Evolutionary conservation across 2,888 invertebrate genomes (phyloP), one percentile per base, ranked within the genome.

Genomic region (Nomada goodeniana): DNA sequence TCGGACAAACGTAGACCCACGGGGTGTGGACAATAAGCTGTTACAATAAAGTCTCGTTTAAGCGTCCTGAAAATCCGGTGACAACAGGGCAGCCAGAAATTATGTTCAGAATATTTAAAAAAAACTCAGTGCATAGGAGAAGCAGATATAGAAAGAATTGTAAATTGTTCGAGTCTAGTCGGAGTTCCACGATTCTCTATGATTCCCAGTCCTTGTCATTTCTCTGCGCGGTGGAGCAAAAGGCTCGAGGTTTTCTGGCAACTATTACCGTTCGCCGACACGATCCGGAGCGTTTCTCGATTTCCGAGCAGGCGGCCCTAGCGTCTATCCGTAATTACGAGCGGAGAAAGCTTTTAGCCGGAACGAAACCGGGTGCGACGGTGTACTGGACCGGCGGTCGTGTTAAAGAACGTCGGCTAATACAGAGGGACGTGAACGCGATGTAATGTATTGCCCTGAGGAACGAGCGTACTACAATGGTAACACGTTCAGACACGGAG

Each of bases 341-440:
- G 89, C 86, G 86, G 88, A 87, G 89, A 92, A 92, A 91, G 92
- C 92, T 92, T 92, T 93, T 92, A 92, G 90, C 88, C 86, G 76
- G 81, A 82, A 82, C 79, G 86, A 83, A 84, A 82, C 83, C 80
- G 76, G 82, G 83, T 68, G 65, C 77, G 81, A 88, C 81, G 80
- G 71, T 59, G 73, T 61, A 18, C 52, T 65, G 50, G 79, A 76
- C 74, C 75, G 64, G 64, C 65, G 60, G 55, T 72, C 78, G 70
- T 70, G 86, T 76, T 86, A 69, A 86, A 86, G 82, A 81, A 83
- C 81, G 75, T n/a, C 70, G 86, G 83, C 87, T 89, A 89, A 86
- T 88, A 87, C 84, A 70, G 71, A 83, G 70, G 83, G 68, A 86
- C 76, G 80, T 71, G 80, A 78, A 83, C 71, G 84, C 85, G 76